Conservation (phyloP, 2,888 invertebrate genomes). For the Drosophila sordidula region DNA sequence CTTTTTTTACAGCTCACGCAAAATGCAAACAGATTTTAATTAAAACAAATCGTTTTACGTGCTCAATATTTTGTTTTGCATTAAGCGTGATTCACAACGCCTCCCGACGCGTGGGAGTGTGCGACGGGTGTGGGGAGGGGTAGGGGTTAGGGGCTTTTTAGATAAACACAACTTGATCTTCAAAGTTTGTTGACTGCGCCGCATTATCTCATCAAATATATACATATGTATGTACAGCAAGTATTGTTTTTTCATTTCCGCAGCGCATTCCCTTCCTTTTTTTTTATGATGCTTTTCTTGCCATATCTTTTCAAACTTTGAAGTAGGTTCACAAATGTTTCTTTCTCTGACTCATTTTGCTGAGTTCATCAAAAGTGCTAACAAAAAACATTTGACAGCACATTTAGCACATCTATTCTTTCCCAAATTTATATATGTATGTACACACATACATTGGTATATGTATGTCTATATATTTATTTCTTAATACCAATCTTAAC, state of each 20-base stretch:
- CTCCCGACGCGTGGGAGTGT: not conserved
- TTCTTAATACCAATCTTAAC: slow-evolving; percentile 18
- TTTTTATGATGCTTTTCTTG: not conserved
- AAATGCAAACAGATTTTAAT: slow-evolving; percentile 71
- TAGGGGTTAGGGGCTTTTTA: not conserved
- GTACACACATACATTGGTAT: not conserved
- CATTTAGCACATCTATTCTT: slow-evolving; percentile 23
- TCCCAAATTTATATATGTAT: not conserved
- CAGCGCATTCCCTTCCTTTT: not conserved
- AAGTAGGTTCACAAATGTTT: slow-evolving; percentile 2
- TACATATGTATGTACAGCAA: too few relatives aligned
- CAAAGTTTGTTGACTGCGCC: slow-evolving; percentile 55
- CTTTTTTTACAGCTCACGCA: slow-evolving; percentile 59
- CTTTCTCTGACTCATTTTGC: slow-evolving; percentile 34
- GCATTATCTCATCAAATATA: slow-evolving; percentile 35
- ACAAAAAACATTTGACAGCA: slow-evolving; percentile 11
- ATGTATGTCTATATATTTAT: slow-evolving; percentile 1
- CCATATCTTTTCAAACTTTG: not conserved
- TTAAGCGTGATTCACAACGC: slow-evolving; percentile 42
- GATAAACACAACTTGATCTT: slow-evolving; percentile 46
- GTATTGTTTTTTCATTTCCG: slow-evolving; percentile 3
- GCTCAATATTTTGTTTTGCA: slow-evolving; percentile 49
- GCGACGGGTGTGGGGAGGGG: not conserved
- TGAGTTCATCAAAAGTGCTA: slow-evolving; percentile 26
- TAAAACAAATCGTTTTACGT: slow-evolving; percentile 66